Evolutionary conservation across 2,797 vertebrate species (phyloP), one percentile per base, ranked within the genome.

Genomic region (Valencia hispanica): DNA sequence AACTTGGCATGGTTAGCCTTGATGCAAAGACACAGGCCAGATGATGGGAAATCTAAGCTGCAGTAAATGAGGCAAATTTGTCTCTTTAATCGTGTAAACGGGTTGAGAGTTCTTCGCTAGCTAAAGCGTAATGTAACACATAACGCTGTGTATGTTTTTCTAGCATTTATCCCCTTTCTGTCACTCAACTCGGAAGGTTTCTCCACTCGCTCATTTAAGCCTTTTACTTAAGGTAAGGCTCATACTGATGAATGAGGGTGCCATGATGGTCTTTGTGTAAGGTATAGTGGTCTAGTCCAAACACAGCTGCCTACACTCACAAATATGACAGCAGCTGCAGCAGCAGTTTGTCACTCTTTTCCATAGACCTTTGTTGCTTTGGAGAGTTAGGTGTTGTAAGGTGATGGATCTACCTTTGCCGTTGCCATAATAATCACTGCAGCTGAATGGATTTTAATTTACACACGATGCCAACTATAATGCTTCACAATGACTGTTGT

Each of bases 241-340:
- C 39, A n/a, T 81, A 51, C 74, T 94, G 92, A 94, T 80, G 86
- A 92, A 94, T 93, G 90, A 82, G 48, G 11, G 43, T 61, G 76
- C 76, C 82, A 20, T 3, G 18, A 82, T 75, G 84, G 84, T 87
- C 88, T 68, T 8, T 70, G 85, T 82, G 79, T 74, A 79, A 80
- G 18, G 45, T 70, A 72, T 78, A 70, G 72, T 20, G 41, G 65
- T 57, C 80, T 70, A 69, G 75, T 84, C 17, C 77, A 81, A 87
- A 85, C 75, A 77, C 70, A 74, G 79, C 80, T 78, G 79, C 77
- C 57, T 9, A 65, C 75, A n/a, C 86, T 79, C 83, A 75, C 87
- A 84, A 87, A 88, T 90, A 92, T 83, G 84, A 87, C 87, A 87
- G 75, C 72, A 80, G 70, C 57, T 82, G 63, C 88, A 82, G 70